Base-by-base conservation (phyloP, 2,113 vertebrate genomes). In the Arothron firmamentum region DNA sequence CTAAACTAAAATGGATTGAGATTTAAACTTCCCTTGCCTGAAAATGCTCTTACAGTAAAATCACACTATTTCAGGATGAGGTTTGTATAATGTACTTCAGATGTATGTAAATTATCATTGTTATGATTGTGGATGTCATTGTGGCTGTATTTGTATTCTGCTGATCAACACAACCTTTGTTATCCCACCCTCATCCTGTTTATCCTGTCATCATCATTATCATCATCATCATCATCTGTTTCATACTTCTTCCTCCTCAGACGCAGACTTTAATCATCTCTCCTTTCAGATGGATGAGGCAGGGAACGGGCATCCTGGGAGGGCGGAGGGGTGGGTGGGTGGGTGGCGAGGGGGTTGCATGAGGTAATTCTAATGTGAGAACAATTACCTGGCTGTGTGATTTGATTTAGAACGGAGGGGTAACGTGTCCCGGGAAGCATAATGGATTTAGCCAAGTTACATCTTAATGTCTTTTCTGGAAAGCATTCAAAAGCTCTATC, bases 391-490 rank as follows among this genome's bases (percentile, higher is more conserved):
- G 78, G 69, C 70, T 65, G 14, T 71, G 72, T 80, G 75, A 90
- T 90, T 88, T 80, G 80, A 89, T 90, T 88, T 88, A 72, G 51
- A 56, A 76, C 61, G 59, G 61, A 56, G 56, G 70, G 53, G 71
- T 55, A 59, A 64, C 47, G 60, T 77, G 79, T 84, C 84, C 72
- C 74, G 51, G 45, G 45, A 66, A 72, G 62, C 79, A 49, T 85
- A 84, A 89, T 88, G 78, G 77, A 84, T 86, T 87, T 75, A 80
- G 79, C 60, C 74, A 75, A 83, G 79, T 84, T 84, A 84, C 78
- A 83, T 76, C 78, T 78, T 84, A 88, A 90, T 89, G 88, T 62
- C 59, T 87, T 88, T 86, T 83, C 70, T 88, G 86, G 87, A 90
- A 56, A 62, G 52, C 43, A 41, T 83, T 87, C 82, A 87, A 88